Evolutionary conservation across 1,140 invertebrate genomes (phyloP).

Genomic region (Trachelipus rathkii): DNA sequence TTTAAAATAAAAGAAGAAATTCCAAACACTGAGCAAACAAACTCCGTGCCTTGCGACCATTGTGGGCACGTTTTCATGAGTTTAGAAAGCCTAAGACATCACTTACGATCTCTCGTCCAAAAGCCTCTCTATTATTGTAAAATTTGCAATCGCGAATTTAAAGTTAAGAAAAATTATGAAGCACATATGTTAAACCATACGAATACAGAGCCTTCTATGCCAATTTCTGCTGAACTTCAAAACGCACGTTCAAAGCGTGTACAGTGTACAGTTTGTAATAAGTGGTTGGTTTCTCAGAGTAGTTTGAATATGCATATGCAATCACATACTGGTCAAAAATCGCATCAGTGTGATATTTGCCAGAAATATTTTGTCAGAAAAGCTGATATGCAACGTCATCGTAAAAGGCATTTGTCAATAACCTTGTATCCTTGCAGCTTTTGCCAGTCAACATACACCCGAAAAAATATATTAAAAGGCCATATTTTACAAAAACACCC

Average conservation of each 20-base stretch:
- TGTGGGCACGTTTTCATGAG: background rate
- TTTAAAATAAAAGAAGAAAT: too few species aligned
- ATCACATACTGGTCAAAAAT: background rate
- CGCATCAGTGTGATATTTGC: background rate
- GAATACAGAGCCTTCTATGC: background rate
- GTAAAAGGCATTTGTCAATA: background rate
- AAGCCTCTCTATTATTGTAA: background rate
- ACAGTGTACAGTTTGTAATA: background rate
- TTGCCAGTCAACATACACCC: background rate
- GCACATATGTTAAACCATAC: background rate
- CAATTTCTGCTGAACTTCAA: background rate
- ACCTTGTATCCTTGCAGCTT: background rate
- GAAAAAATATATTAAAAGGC: background rate
- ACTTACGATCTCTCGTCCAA: background rate
- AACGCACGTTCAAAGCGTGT: background rate
- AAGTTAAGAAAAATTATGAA: background rate
- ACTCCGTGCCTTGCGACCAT: background rate
- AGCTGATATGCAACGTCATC: background rate
- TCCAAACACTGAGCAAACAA: background rate
- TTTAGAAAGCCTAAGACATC: background rate
- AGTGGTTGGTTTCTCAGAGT: background rate
- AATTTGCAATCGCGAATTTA: background rate
- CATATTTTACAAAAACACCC: background rate
- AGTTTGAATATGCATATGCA: background rate
- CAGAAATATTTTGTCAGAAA: background rate